Base-by-base conservation (phyloP, 2,888 invertebrate species). In the Barypeithes pellucidus region DNA sequence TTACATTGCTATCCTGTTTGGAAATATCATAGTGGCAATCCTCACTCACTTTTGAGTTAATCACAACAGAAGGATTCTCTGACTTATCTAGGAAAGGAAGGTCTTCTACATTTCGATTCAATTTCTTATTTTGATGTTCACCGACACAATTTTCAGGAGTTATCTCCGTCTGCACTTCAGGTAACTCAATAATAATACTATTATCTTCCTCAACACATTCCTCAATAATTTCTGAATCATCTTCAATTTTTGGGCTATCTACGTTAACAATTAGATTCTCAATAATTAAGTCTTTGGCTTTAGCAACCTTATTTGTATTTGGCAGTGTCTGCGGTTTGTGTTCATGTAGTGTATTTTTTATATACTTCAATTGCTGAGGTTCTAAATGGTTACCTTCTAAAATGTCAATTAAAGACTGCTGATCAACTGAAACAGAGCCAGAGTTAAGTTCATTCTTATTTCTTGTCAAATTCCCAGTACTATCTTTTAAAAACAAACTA, bases 361-460 rank as follows among this genome's bases (percentile, higher is more conserved):
- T 11, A 8, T 36, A 50, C 18, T 70, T 66, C 11, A 39, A 12
- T 9, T 63, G 57, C 20, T 8, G 7, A 12, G 66, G 14, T 12
- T 67, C 66, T 50, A n/a, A 16, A 7, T 47, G 54, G 16, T 59
- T 70, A 2, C 76, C 76, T 75, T 76, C 76, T 54, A 76, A 59
- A 63, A 76, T 76, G 54, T 76, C 75, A 41, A 76, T 76, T 43
- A 76, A 45, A 12, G 65, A 65, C 24, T 76, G 75, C 18, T 76
- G 47, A 67, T 76, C 76, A 24, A 16, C 66, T 66, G 52, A n/a
- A 57, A 61, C 36, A 9, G 24, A 14, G 36, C n/a, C 41, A 52
- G 24, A 39, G 29, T 20, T 57, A 57, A 7, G 62, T 16, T 45
- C n/a, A n/a, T 47, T 33, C 29, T 63, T 50, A 18, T 62, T 24